phyloP scores from a whole-genome alignment of 2,888 invertebrate species.

The Drosophila ezoana region DNA sequence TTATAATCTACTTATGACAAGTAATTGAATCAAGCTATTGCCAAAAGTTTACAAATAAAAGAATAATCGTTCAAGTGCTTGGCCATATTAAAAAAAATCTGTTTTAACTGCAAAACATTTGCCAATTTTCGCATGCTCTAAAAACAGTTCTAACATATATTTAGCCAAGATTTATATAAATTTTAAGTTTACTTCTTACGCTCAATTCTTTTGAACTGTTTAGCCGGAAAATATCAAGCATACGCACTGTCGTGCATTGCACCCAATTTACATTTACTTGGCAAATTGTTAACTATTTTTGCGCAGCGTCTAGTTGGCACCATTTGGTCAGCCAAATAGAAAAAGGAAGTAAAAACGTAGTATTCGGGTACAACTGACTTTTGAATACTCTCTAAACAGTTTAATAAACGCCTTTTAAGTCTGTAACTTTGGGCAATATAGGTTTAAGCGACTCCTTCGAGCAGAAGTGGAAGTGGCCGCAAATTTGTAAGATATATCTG shows the following conservation, averaged over 20 bases:
- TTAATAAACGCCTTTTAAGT: no score
- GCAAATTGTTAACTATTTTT: conserved; percentile 66
- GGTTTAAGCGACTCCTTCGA: no score
- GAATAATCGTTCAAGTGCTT: no score
- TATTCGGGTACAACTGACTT: background rate
- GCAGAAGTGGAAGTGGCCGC: no score
- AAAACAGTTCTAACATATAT: background rate
- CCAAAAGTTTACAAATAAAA: no score
- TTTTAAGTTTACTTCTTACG: conserved; percentile 6
- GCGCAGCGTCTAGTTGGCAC: conserved; percentile 73
- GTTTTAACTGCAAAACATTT: background rate
- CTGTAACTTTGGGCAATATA: no score
- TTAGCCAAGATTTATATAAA: background rate
- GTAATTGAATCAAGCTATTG: no score
- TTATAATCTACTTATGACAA: no score
- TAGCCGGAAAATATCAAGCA: conserved; percentile 53
- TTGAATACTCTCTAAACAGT: background rate
- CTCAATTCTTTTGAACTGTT: conserved; percentile 10
- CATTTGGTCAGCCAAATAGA: conserved; percentile 66
- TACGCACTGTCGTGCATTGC: conserved; percentile 61
- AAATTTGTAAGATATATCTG: no score
- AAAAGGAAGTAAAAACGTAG: conserved; percentile 7
- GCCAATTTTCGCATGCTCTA: conserved; percentile 20
- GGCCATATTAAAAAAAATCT: no score
- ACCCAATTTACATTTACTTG: conserved; percentile 67